Conservation (phyloP, 2,113 vertebrate genomes). For the Plecturocebus donacophilus region DNA sequence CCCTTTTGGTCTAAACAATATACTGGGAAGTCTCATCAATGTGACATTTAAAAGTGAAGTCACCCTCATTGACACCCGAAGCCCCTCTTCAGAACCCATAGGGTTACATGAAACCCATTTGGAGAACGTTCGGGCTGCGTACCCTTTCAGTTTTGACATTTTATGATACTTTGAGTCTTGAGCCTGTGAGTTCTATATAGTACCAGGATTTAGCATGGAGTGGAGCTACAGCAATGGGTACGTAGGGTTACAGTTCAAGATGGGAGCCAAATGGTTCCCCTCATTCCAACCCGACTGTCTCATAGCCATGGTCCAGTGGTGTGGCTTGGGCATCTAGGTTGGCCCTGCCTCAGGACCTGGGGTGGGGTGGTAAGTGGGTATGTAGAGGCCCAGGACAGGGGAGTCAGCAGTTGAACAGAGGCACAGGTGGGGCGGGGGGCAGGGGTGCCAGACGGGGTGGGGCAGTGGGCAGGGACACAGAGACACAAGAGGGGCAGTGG, state of each 20-base stretch:
- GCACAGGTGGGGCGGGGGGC: background rate
- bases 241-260: background rate
- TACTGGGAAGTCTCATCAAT: accelerated
- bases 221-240: too few species aligned
- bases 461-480: background rate
- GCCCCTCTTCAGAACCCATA: background rate
- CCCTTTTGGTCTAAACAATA: background rate
- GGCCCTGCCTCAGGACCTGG: background rate
- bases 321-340: background rate
- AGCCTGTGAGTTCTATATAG: accelerated
- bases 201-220: background rate
- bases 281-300: background rate
- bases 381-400: background rate
- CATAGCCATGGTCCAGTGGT: background rate
- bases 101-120: background rate
- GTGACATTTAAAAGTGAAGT: background rate
- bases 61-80: accelerated
- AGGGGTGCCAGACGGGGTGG: too few species aligned
- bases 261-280: background rate
- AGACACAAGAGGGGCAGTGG: too few species aligned
- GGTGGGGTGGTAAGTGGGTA: background rate
- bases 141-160: accelerated
- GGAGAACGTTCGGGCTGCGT: accelerated
- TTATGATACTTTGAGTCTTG: background rate
- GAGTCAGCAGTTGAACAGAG: too few species aligned